phyloP scores from a whole-genome alignment of 2,113 vertebrate species.

The Rhinoptilus africanus region DNA sequence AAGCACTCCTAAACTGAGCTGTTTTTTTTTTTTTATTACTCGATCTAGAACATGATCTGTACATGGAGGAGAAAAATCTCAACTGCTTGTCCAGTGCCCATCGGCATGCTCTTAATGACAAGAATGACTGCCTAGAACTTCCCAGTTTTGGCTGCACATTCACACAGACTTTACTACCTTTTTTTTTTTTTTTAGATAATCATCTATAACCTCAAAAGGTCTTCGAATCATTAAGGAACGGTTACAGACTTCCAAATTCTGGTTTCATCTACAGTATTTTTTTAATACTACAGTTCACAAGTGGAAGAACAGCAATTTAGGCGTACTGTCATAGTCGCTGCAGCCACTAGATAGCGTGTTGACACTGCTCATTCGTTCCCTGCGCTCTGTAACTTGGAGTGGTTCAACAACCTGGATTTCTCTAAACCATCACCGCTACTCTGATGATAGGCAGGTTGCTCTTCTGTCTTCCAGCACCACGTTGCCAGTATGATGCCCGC shows the following conservation, averaged over 20 bases:
- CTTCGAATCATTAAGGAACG: not conserved
- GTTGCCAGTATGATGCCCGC: not conserved
- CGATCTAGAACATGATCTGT: not conserved
- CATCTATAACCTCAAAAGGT: not conserved
- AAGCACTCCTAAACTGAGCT: not conserved
- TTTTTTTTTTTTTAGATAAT: not conserved
- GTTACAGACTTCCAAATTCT: not conserved
- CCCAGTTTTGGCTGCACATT: not conserved
- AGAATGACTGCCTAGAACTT: not conserved
- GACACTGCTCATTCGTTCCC: not conserved
- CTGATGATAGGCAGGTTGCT: not conserved
- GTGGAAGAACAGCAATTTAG: not conserved
- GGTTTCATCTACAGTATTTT: not conserved
- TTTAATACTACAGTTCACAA: not conserved
- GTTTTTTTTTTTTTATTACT: not conserved
- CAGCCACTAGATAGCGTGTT: slow-evolving; percentile 48
- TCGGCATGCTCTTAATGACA: not conserved
- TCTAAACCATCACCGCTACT: not conserved
- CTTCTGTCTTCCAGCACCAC: not conserved
- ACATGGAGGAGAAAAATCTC: not conserved
- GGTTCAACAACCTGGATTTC: not conserved
- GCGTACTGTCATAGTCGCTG: not conserved
- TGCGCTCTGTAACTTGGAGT: not conserved
- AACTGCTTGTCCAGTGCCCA: not conserved
- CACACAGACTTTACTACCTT: not conserved